phyloP scores from a whole-genome alignment of 2,888 invertebrate genomes.

The Periphyllus acericola region DNA sequence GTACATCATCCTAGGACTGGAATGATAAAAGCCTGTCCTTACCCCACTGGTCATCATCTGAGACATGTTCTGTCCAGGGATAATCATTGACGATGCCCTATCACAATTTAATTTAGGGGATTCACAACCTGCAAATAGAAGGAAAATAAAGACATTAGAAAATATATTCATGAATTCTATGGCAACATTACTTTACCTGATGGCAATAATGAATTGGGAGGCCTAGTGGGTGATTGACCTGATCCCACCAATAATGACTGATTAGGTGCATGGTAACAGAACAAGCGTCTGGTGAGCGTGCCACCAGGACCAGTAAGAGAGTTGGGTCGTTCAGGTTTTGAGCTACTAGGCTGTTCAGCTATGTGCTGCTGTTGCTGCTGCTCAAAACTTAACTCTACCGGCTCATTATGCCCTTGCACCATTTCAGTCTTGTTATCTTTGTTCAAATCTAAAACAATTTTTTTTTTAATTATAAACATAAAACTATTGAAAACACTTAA shows the following conservation, averaged over 20 bases:
- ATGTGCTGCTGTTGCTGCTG: constrained; percentile 40
- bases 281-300: constrained; percentile 79
- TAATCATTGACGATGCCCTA: constrained; percentile 44
- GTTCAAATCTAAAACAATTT: constrained; percentile 56
- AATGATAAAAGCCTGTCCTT: constrained; percentile 58
- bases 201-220: constrained; percentile 62
- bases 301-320: constrained; percentile 80
- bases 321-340: constrained; percentile 64
- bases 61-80: constrained; percentile 52
- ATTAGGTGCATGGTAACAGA: constrained; percentile 84
- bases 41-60: constrained; percentile 39
- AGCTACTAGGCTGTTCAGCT: constrained; percentile 56
- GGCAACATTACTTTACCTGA: constrained; percentile 46
- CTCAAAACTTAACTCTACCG: constrained; percentile 55
- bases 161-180: neutral
- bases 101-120: constrained; percentile 55
- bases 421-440: constrained; percentile 61
- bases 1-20: constrained; percentile 51
- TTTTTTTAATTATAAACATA: neutral
- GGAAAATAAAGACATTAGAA: neutral
- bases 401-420: constrained; percentile 53
- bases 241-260: constrained; percentile 61
- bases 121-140: constrained; percentile 48
- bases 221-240: constrained; percentile 56
- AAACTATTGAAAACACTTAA: neutral